Evolutionary conservation across 2,113 vertebrate genomes (phyloP), one percentile per base, ranked within the genome.

Genomic region (Hipposideros armiger): DNA sequence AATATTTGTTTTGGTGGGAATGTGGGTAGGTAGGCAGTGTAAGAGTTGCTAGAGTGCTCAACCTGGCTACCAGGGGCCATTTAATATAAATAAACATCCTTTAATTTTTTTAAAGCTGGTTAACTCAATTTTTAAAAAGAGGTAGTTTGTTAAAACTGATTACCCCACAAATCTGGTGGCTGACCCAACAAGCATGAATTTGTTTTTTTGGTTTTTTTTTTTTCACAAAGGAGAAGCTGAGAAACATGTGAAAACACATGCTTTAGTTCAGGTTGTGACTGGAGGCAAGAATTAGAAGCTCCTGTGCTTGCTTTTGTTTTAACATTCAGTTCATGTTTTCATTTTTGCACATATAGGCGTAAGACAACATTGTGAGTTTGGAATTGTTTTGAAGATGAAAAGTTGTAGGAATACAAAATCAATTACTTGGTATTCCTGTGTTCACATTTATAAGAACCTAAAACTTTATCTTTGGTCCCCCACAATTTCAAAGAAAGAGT

Each of bases 301-400:
- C 11, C 32, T 73, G 60, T 60, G 47, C 69, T 85, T 90, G 17
- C 67, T 80, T 67, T 95, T 94, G 45, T 19, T 83, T 91, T 36
- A 20, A 36, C 11, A 47, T 88, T 52, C 66, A 54, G 20, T 67
- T 36, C 52, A 4, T 36, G 3, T 58, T 82, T 90, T 92, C 69
- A 19, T 28, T 52, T 77, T 85, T 90, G 80, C 13, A 32, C 28
- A 20, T 42, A 36, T 10, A 58, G 36, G 22, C 11, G 11, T 89
- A 42, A 95, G 74, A 56, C 52, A 67, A 22, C 22, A 70, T 40
- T 58, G 64, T 45, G 26, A 9, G 64, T 97, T 80, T 87, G 72
- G 77, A 87, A 90, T 90, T 80, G 36, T 90, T 95, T 81, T 84
- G 70, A 90, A 66, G 40, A 84, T 85, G 24, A 95, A 80, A 80